A percentile compares a stretch with the other conserved stretches of the same genome.
Conservation (phyloP, 2,797 vertebrate genomes). For the Tenualosa ilisha region DNA sequence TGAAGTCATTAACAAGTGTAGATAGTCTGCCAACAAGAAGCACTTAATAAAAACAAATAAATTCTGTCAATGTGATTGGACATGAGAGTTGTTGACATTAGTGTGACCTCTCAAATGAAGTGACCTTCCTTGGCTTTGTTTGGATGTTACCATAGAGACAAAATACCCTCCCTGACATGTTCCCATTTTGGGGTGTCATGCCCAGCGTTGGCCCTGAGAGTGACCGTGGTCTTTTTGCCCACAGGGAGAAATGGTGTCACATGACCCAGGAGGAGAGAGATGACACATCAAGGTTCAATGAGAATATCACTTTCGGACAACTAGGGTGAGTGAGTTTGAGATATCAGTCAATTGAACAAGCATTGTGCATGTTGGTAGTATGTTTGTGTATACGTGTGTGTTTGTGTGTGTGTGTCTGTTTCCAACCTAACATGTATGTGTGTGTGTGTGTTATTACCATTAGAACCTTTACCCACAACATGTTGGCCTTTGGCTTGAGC, state of each 20-base stretch:
- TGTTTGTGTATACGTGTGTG: background rate
- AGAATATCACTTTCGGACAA: slow-evolving; percentile 97
- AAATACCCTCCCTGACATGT: slow-evolving; percentile 24
- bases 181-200: background rate
- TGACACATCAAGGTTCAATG: slow-evolving; percentile 90
- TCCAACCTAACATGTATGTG: background rate
- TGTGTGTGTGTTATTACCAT: slow-evolving; percentile 35
- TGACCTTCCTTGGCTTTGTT: slow-evolving; percentile 19
- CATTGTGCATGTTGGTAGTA: background rate
- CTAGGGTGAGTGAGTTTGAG: slow-evolving; percentile 80
- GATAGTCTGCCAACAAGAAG: background rate
- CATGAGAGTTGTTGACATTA: background rate
- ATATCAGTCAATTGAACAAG: background rate
- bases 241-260: slow-evolving; percentile 97
- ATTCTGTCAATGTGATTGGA: background rate
- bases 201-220: slow-evolving; percentile 43
- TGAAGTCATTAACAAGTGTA: background rate
- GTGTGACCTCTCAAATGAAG: background rate
- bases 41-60: background rate
- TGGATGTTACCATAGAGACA: background rate
- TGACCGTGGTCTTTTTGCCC: slow-evolving; percentile 41
- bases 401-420: background rate
- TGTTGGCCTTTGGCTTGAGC: slow-evolving; percentile 93
- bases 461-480: slow-evolving; percentile 97
- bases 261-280: slow-evolving; percentile 96